Evolutionary conservation across 2,797 vertebrate genomes (phyloP), one percentile per base, ranked within the genome.

Genomic region (Hoplostethus mediterraneus): DNA sequence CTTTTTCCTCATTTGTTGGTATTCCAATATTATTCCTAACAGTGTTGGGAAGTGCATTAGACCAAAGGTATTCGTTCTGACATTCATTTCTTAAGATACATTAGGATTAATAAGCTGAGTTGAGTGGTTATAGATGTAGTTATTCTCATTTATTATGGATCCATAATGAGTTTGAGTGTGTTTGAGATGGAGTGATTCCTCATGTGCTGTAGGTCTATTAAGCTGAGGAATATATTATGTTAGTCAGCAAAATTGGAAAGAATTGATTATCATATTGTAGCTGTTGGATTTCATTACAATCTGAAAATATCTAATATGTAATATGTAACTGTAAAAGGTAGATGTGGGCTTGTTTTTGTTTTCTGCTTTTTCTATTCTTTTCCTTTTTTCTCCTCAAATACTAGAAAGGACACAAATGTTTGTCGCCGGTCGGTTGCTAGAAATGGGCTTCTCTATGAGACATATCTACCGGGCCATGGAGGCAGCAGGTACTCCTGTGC

Each of bases 401-500:
- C 90, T 90, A 95, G 95, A 95, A 68, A 91, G 93, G 84, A 93
- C 95, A 85, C 94, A 94, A 90, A 93, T 95, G 90, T 95, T 95
- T 91, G 95, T 95, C 88, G 94, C 95, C 87, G 94, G 94, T 78
- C 94, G 94, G 36, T 93, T 96, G 88, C 90, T 95, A 87, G 95
- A 96, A 93, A 96, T 96, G 95, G 95, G 95, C 86, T 96, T 96
- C 92, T 87, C 95, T 88, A 90, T 95, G 89, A 94, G 94, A 87
- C 95, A 96, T 88, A 95, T 96, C 93, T 94, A 93, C 94, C 92
- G 91, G 90, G 95, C 95, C 83, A 94, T 96, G 94, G 95, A 95
- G 82, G 93, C 94, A 83, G 93, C 95, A 95, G 95, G 95, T 95
- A 95, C 82, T 84, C 83, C 83, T 86, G 79, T 84, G 84, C 86